Evolutionary conservation across 1,140 invertebrate genomes (phyloP).

Genomic region (Brachionus rubens): DNA sequence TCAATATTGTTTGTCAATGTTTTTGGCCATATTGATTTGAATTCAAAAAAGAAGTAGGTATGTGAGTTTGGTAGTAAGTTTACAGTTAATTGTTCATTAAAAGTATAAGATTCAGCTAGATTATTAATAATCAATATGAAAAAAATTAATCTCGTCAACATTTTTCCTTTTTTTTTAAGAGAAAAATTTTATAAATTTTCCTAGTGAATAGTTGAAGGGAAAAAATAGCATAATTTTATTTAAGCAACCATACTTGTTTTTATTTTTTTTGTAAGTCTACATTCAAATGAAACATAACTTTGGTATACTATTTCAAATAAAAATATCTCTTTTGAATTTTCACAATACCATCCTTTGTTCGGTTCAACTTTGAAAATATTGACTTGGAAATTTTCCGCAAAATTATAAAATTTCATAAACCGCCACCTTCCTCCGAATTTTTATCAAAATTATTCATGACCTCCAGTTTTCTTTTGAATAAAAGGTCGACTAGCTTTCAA

Average conservation of each 20-base stretch:
- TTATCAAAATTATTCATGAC: no score
- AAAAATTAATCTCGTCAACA: slow-evolving; percentile 11
- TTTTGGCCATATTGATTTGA: slow-evolving; percentile 25
- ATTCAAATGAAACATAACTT: slow-evolving; percentile 34
- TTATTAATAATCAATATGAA: background rate
- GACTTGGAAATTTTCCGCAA: no score
- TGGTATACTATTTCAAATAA: no score
- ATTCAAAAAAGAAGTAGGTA: slow-evolving; percentile 34
- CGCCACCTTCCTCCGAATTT: no score
- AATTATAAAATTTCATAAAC: no score
- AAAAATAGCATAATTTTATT: background rate
- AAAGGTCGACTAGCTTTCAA: no score
- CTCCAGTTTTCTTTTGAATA: no score
- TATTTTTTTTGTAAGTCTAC: no score
- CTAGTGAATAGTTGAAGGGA: background rate
- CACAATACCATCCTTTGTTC: no score
- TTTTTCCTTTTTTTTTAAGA: no score
- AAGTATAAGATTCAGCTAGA: background rate
- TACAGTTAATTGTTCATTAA: slow-evolving; percentile 5
- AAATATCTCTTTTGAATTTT: no score
- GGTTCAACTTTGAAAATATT: no score
- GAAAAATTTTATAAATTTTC: background rate
- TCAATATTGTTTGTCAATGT: background rate
- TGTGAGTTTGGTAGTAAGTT: slow-evolving; percentile 13
- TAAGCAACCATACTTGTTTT: background rate